Conservation (phyloP, 2,797 vertebrate genomes). For the Clarias pachynema region DNA sequence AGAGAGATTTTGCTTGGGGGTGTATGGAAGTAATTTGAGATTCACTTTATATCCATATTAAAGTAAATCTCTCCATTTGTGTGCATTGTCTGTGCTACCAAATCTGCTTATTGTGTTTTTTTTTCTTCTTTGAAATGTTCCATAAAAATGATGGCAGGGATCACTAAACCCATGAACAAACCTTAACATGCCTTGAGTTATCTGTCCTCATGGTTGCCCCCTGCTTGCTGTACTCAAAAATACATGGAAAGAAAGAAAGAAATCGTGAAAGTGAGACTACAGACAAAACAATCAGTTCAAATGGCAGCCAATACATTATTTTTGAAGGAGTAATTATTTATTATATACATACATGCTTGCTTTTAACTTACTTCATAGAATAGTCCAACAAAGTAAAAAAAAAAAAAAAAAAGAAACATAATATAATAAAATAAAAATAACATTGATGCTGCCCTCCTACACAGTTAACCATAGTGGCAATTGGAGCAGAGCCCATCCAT, state of each 20-base stretch:
- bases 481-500: background rate
- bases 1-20: background rate
- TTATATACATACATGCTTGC: background rate
- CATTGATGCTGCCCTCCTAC: conserved; percentile 1
- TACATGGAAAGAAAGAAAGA: background rate
- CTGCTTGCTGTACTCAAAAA: conserved; percentile 49
- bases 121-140: background rate
- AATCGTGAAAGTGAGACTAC: background rate
- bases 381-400: background rate
- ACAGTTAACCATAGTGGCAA: background rate
- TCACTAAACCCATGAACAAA: conserved; percentile 10
- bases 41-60: conserved; percentile 4
- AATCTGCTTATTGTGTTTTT: background rate
- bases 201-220: conserved; percentile 53
- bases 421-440: background rate
- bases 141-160: conserved; percentile 12
- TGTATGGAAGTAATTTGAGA: conserved; percentile 4
- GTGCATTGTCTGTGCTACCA: background rate
- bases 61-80: background rate
- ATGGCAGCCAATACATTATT: background rate
- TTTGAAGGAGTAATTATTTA: background rate
- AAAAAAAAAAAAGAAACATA: conserved; percentile 1
- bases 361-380: background rate
- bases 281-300: background rate
- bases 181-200: conserved; percentile 1